Base-by-base conservation (phyloP, 1,140 invertebrate genomes). In the Drosophila mauritiana region DNA sequence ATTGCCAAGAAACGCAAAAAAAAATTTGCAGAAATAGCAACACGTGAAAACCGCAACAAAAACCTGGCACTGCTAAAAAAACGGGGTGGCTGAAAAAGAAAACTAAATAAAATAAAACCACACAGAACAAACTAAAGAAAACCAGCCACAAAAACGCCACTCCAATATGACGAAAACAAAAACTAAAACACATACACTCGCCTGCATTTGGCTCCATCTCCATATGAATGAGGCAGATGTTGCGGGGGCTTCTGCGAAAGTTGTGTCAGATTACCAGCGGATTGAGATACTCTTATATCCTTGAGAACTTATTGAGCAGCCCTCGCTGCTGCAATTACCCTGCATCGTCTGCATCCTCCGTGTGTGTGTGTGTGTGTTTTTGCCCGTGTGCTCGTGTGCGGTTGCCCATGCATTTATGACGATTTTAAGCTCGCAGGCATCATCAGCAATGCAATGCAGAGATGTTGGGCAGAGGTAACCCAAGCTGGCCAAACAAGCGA, bases 391-490 rank as follows among this genome's bases (percentile, higher is more conserved):
- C 36, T 61, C 63, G 40, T 68, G 69, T 73, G 54, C 76, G 84
- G 70, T 67, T 83, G 88, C 69, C 83, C 84, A 77, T 89, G 83
- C 83, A 84, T 84, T 89, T 89, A 89, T 89, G 80, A 89, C 82
- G 84, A 89, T 84, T 89, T 84, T 58, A 89, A 80, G 81, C 80
- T 73, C 46, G 64, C 68, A 78, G 74, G 84, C 84, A 84, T 84
- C 84, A 89, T 78, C 80, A 80, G 73, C 62, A 65, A 43, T 46
- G 52, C 53, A 17, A 49, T 11, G 42, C 54, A 55, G 40, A 31
- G 27, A 42, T 20, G 13, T 17, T 49, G 43, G 42, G 42, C 27
- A 6, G 61, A 42, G 53, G 37, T 25, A 64, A 42, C 15, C 61
- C 55, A 45, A 74, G 55, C 61, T 22, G 62, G 67, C 67, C 48